Evolutionary conservation across 2,888 invertebrate species (phyloP).

Genomic region (Ophion ventricosus): DNA sequence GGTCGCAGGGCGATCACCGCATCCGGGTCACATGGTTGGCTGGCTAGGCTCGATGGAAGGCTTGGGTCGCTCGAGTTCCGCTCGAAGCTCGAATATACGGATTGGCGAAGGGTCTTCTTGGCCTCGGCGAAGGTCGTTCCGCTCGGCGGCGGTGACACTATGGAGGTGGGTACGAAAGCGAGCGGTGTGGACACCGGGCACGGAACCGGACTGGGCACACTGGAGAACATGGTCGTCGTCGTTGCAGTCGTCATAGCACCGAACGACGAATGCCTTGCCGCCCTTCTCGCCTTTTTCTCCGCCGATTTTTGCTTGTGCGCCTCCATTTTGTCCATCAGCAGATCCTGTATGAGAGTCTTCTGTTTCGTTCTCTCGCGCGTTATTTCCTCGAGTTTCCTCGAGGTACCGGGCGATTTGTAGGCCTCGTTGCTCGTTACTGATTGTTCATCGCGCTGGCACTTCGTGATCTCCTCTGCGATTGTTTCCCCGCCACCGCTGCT

Average conservation of each 20-base stretch:
- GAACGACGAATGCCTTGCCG: slow-evolving; percentile 84
- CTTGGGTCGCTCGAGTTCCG: slow-evolving; percentile 5
- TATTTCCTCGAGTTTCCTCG: slow-evolving; percentile 89
- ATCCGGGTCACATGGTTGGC: slow-evolving; percentile 42
- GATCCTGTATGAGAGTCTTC: slow-evolving; percentile 92
- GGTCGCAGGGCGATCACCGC: not conserved
- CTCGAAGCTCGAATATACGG: slow-evolving; percentile 33
- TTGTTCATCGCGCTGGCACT: slow-evolving; percentile 76
- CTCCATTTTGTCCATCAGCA: slow-evolving; percentile 92
- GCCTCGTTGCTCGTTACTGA: slow-evolving; percentile 79
- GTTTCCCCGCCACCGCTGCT: slow-evolving; percentile 81
- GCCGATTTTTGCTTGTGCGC: slow-evolving; percentile 87
- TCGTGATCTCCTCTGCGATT: slow-evolving; percentile 83
- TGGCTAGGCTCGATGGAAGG: slow-evolving; percentile 28
- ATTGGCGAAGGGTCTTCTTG: slow-evolving; percentile 69
- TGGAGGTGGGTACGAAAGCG: slow-evolving; percentile 74
- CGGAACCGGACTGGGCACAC: slow-evolving; percentile 65
- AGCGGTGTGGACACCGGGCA: slow-evolving; percentile 34
- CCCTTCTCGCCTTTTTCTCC: slow-evolving; percentile 86
- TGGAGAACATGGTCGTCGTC: slow-evolving; percentile 65
- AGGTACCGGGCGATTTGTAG: slow-evolving; percentile 84
- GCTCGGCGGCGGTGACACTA: slow-evolving; percentile 72
- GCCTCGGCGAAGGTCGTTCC: slow-evolving; percentile 76
- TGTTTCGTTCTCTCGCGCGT: slow-evolving; percentile 92
- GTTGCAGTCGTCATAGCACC: slow-evolving; percentile 74